These are phyloP conservation scores for Ligdia adustata DNA, from an alignment of 2,888 invertebrate species.

Conservation along the genomic window DNA sequence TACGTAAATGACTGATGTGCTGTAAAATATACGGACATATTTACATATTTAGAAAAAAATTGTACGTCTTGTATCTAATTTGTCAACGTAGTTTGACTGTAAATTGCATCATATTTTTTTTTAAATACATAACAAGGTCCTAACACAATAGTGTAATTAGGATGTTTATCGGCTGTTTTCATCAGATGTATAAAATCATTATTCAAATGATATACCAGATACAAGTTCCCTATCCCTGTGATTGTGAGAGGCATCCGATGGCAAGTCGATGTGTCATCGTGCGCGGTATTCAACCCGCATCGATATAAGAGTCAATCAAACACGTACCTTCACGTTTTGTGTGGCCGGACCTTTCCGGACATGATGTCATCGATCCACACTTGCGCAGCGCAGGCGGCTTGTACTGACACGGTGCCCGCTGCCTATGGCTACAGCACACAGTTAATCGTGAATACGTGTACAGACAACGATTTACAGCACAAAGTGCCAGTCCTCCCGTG, in stretches of 20 bases:
- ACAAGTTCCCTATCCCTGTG: not conserved
- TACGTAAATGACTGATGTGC: too few species aligned
- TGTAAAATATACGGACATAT: too few species aligned
- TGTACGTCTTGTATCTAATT: too few species aligned
- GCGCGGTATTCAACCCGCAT: constrained; percentile 50
- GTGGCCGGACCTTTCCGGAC: constrained; percentile 74
- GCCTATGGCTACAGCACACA: constrained; percentile 65
- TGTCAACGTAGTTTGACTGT: too few species aligned
- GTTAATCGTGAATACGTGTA: constrained; percentile 81
- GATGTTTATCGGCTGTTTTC: too few species aligned
- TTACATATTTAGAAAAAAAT: too few species aligned
- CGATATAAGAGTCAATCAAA: constrained; percentile 55
- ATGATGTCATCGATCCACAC: constrained; percentile 76
- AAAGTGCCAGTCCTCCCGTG: constrained; percentile 82
- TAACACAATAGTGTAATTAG: too few species aligned
- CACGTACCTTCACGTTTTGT: constrained; percentile 74
- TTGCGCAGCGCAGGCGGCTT: constrained; percentile 64
- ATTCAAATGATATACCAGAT: too few species aligned
- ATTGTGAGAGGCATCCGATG: constrained; percentile 26
- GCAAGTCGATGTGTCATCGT: constrained; percentile 63
- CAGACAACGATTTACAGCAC: constrained; percentile 81
- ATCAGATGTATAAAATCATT: too few species aligned
- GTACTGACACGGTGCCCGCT: constrained; percentile 67
- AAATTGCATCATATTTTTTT: too few species aligned
- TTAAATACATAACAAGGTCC: too few species aligned